phyloP scores from a whole-genome alignment of 2,888 invertebrate genomes.

The Apodemia zela region DNA sequence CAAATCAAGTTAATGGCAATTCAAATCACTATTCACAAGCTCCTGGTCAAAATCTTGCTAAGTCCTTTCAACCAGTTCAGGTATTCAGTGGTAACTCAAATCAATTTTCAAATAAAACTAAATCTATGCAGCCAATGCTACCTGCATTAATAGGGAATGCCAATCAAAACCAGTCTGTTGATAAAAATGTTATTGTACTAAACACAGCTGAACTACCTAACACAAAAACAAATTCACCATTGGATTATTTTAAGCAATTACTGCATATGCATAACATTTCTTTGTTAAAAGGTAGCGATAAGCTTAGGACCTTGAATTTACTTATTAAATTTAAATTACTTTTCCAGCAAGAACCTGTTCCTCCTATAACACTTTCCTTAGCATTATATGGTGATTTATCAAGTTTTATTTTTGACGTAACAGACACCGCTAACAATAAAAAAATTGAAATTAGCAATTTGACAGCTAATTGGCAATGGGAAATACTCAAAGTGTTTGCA shows the following conservation, averaged over 20 bases:
- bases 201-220: constrained; percentile 58
- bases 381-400: constrained; percentile 44
- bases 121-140: not conserved
- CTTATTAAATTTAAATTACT: constrained; percentile 60
- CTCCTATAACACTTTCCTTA: constrained; percentile 48
- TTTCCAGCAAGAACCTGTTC: constrained; percentile 47
- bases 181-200: constrained; percentile 42
- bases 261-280: constrained; percentile 48
- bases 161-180: not conserved
- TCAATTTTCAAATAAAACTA: not conserved
- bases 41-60: not conserved
- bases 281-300: constrained; percentile 42
- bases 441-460: constrained; percentile 47
- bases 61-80: not conserved
- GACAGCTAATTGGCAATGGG: constrained; percentile 68
- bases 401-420: constrained; percentile 52
- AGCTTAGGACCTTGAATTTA: constrained; percentile 37
- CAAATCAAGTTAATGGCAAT: not conserved
- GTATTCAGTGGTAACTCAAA: constrained; percentile 6
- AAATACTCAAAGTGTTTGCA: constrained; percentile 55
- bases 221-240: constrained; percentile 54
- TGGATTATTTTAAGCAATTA: constrained; percentile 52
- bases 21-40: not conserved
- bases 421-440: constrained; percentile 39
- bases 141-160: not conserved